phyloP scores from a whole-genome alignment of 2,797 vertebrate genomes.

The Lophius americanus region DNA sequence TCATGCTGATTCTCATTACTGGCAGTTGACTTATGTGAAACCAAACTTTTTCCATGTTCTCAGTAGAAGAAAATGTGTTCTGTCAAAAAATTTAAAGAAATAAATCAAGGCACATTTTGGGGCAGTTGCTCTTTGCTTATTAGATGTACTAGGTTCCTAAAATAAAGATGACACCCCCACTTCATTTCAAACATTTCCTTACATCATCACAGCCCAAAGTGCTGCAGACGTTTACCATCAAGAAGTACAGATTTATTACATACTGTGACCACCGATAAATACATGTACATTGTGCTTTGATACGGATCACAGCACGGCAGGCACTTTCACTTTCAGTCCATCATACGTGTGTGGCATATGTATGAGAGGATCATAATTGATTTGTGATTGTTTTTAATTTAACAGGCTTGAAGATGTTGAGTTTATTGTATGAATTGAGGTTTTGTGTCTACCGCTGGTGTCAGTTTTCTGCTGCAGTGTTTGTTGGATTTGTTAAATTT shows the following conservation, averaged over 20 bases:
- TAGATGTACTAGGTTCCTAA: slow-evolving; percentile 14
- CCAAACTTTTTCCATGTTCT: neutral
- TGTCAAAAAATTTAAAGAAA: no score
- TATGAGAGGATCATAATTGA: slow-evolving; percentile 39
- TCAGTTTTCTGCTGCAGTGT: neutral
- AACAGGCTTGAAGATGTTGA: slow-evolving; percentile 10
- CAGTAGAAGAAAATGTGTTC: neutral
- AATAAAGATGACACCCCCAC: neutral
- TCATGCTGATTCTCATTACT: slow-evolving; percentile 6
- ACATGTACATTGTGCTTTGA: slow-evolving; percentile 2
- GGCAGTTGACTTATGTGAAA: slow-evolving; percentile 10
- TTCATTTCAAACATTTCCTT: neutral
- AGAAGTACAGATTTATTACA: neutral
- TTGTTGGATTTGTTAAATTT: slow-evolving; percentile 7
- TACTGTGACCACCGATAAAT: slow-evolving; percentile 1
- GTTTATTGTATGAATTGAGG: neutral
- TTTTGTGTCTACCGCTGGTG: slow-evolving; percentile 1
- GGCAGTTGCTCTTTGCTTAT: no score
- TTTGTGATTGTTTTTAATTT: slow-evolving; percentile 17
- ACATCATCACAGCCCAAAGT: slow-evolving; percentile 5
- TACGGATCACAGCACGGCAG: neutral
- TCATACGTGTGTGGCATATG: slow-evolving; percentile 25
- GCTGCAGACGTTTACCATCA: slow-evolving; percentile 4
- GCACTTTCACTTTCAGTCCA: slow-evolving; percentile 5
- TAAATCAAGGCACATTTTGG: no score